Evolutionary conservation across 2,113 vertebrate genomes (phyloP).

Genomic region (Ploceus nigricollis): DNA sequence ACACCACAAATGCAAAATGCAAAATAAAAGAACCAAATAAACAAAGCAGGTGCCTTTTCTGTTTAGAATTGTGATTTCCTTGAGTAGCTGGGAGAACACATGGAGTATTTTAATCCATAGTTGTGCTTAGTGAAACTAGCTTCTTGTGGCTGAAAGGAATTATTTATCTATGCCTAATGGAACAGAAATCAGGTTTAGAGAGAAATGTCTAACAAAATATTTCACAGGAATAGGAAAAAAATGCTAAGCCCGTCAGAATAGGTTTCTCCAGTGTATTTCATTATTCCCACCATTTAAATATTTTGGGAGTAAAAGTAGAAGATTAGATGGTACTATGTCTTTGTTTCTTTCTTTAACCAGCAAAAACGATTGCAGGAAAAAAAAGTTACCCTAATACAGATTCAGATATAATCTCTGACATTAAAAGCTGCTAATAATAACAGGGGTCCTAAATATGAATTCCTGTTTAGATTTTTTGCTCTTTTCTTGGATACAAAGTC

Average conservation of each 20-base stretch:
- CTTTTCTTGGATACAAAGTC: not conserved
- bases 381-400: not conserved
- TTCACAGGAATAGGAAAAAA: not conserved
- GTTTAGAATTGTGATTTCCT: not conserved
- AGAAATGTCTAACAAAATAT: not conserved
- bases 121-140: not conserved
- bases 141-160: not conserved
- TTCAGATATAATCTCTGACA: not conserved
- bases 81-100: not conserved
- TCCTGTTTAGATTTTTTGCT: not conserved
- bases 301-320: not conserved
- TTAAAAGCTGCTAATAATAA: not conserved
- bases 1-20: not conserved
- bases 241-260: not conserved
- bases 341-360: not conserved
- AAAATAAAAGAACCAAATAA: not conserved
- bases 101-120: not conserved
- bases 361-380: not conserved
- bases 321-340: not conserved
- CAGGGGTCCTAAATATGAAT: not conserved
- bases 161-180: not conserved
- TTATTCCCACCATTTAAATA: not conserved
- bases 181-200: not conserved
- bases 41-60: not conserved
- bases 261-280: not conserved